Evolutionary conservation across 2,888 invertebrate species (phyloP).

Genomic region (Ophion ellenae): DNA sequence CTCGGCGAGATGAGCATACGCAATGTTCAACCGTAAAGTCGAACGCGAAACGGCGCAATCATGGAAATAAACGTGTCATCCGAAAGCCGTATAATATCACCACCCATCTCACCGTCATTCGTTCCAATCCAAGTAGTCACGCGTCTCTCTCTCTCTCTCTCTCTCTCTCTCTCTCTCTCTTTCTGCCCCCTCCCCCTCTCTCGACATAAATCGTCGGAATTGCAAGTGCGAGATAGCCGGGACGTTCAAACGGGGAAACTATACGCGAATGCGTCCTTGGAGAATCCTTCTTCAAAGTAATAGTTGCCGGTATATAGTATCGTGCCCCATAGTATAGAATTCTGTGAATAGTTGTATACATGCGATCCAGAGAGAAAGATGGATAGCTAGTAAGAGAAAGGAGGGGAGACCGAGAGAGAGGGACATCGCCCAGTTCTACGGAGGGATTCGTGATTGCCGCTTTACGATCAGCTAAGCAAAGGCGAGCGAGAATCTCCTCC

Average conservation of each 20-base stretch:
- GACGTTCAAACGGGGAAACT: slow-evolving; percentile 48
- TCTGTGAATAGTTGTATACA: slow-evolving; percentile 56
- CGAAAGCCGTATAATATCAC: slow-evolving; percentile 69
- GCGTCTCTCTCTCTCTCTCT: slow-evolving; percentile 16
- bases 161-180: too few relatives aligned
- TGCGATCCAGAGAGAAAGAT: slow-evolving; percentile 27
- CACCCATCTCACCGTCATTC: slow-evolving; percentile 51
- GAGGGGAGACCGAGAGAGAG: neutral
- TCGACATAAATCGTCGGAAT: slow-evolving; percentile 58
- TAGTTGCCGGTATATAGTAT: slow-evolving; percentile 47
- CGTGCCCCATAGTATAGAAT: slow-evolving; percentile 41
- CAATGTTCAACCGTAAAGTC: slow-evolving; percentile 69
- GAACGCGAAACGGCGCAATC: slow-evolving; percentile 20
- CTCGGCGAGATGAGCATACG: slow-evolving; percentile 63
- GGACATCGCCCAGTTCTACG: slow-evolving; percentile 54
- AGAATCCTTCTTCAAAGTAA: slow-evolving; percentile 61
- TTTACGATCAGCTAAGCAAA: slow-evolving; percentile 58
- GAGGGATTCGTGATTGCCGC: slow-evolving; percentile 64
- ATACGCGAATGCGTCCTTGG: slow-evolving; percentile 59
- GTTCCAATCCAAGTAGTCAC: slow-evolving; percentile 51
- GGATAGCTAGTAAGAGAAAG: neutral
- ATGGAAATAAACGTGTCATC: slow-evolving; percentile 63
- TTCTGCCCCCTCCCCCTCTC: neutral
- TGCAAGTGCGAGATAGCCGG: slow-evolving; percentile 49
- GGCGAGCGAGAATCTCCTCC: slow-evolving; percentile 29